phyloP scores from a whole-genome alignment of 2,888 invertebrate genomes.

The Drosophila testacea region DNA sequence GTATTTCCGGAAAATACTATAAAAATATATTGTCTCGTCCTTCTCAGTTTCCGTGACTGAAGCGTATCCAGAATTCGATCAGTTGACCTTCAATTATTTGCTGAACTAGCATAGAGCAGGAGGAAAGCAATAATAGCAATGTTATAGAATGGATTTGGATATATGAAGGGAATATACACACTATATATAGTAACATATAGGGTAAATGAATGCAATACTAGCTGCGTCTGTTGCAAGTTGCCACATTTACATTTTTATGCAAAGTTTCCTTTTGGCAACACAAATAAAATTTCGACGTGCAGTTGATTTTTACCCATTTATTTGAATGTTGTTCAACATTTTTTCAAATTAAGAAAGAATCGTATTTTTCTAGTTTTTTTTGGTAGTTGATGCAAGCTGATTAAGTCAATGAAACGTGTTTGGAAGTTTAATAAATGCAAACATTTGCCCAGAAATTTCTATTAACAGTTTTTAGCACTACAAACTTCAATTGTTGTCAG shows the following conservation, averaged over 20 bases:
- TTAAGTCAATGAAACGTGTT: slow-evolving; percentile 78
- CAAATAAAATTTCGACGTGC: slow-evolving; percentile 48
- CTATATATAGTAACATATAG: not conserved
- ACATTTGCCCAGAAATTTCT: slow-evolving; percentile 26
- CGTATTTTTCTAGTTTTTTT: slow-evolving; percentile 8
- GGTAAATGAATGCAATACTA: slow-evolving; percentile 3
- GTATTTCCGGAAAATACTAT: too few relatives aligned
- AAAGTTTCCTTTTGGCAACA: slow-evolving; percentile 31
- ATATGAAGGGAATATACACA: not conserved
- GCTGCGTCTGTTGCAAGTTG: slow-evolving; percentile 57
- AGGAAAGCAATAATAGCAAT: slow-evolving; percentile 31
- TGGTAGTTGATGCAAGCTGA: slow-evolving; percentile 48
- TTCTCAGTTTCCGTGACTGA: too few relatives aligned
- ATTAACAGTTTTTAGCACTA: not conserved
- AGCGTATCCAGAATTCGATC: slow-evolving; percentile 14
- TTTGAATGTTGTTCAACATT: slow-evolving; percentile 47
- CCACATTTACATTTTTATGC: slow-evolving; percentile 67
- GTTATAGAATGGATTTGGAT: slow-evolving; percentile 34
- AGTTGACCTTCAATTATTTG: not conserved
- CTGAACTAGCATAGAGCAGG: slow-evolving; percentile 11
- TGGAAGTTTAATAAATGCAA: slow-evolving; percentile 62
- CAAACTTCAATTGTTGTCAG: not conserved
- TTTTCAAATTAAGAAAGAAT: slow-evolving; percentile 37
- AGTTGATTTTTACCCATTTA: slow-evolving; percentile 43
- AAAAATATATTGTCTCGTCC: too few relatives aligned